phyloP scores from a whole-genome alignment of 2,113 vertebrate genomes.

The Oceanites oceanicus region DNA sequence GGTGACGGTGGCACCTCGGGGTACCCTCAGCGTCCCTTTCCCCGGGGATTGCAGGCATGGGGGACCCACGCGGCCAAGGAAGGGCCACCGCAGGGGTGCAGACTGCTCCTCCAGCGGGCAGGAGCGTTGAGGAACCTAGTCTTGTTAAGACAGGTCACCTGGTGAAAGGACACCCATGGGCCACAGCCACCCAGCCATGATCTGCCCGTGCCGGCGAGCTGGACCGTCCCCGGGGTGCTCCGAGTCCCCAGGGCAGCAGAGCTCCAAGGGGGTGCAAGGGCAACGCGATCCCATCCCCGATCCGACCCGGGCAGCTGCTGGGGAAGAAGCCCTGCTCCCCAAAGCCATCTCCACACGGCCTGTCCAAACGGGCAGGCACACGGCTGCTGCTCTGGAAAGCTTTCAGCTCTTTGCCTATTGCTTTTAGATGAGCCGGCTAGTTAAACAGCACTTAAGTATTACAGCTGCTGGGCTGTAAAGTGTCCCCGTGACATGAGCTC shows the following conservation, averaged over 20 bases:
- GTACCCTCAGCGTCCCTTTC: not conserved
- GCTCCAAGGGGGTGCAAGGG: accelerated
- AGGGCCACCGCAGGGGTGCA: not conserved
- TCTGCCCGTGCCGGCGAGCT: accelerated
- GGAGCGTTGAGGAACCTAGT: not conserved
- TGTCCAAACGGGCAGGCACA: accelerated
- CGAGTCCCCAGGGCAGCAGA: not conserved
- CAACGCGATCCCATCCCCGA: accelerated
- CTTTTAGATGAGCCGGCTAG: not conserved
- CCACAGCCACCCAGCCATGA: not conserved
- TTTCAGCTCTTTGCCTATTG: not conserved
- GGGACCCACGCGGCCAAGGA: not conserved
- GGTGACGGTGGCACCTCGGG: not conserved
- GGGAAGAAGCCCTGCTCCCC: not conserved
- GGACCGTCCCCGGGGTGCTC: accelerated
- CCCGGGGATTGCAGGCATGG: accelerated
- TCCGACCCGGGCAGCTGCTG: not conserved
- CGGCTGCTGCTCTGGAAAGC: not conserved
- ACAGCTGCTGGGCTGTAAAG: not conserved
- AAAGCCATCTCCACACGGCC: accelerated
- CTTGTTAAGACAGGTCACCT: not conserved
- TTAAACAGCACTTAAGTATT: not conserved
- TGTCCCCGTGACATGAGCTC: not conserved
- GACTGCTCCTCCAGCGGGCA: not conserved
- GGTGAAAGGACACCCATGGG: not conserved